These are phyloP conservation scores for Acrocephalus scirpaceus DNA, from an alignment of 2,797 vertebrate genomes.

Conservation along the genomic window DNA sequence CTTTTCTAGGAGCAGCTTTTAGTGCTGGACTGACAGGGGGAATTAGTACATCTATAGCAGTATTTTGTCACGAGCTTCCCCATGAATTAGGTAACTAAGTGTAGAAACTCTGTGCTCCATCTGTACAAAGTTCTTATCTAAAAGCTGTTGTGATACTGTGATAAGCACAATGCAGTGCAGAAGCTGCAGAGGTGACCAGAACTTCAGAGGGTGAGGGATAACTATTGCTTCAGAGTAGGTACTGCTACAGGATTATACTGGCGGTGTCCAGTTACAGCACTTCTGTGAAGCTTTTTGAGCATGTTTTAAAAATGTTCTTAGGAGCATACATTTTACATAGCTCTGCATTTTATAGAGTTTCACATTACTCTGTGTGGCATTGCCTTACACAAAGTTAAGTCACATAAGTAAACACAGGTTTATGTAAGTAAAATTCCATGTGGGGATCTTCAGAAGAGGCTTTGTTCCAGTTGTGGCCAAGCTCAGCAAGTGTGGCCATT, in stretches of 20 bases:
- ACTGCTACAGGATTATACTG: not conserved
- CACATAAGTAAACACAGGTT: not conserved
- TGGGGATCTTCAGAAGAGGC: not conserved
- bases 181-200: not conserved
- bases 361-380: not conserved
- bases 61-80: slow-evolving; percentile 98
- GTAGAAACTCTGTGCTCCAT: not conserved
- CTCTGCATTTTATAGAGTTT: not conserved
- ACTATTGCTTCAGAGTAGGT: not conserved
- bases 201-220: not conserved
- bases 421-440: not conserved
- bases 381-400: not conserved
- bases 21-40: slow-evolving; percentile 94
- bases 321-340: not conserved
- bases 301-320: not conserved
- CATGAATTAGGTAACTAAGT: slow-evolving; percentile 91
- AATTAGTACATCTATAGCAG: slow-evolving; percentile 97
- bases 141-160: not conserved
- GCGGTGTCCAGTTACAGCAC: not conserved
- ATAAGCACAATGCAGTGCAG: not conserved
- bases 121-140: not conserved
- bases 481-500: not conserved
- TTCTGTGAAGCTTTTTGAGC: not conserved
- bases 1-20: slow-evolving; percentile 90
- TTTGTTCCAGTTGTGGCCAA: not conserved